Base-by-base conservation (phyloP, 2,888 invertebrate species). In the Neocrepidodera transversa region DNA sequence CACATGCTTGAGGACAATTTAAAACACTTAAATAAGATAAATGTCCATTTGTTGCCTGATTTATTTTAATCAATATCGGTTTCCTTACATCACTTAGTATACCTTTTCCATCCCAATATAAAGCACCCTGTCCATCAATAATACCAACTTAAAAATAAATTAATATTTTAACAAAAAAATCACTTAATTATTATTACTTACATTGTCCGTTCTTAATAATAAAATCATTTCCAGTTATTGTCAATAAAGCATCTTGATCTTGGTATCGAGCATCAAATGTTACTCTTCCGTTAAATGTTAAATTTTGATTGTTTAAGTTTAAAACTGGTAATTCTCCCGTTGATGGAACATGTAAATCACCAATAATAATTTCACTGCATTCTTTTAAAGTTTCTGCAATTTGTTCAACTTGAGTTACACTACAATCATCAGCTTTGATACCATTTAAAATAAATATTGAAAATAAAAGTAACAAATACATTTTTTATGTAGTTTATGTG, bases 101-200 rank as follows among this genome's bases (percentile, higher is more conserved):
- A 2, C 52, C 52, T 17, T 43, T 18, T 7, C 52, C 52, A 7
- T 53, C 52, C 52, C 52, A 53, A 20, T 53, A 53, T 6, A 42
- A 17, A 17, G 17, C 43, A 0, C 52, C 52, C 10, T 42, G 18
- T 28, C 52, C 52, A 43, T 42, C n/a, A 23, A 53, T 42, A 7
- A 32, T 8, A 32, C 28, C 30, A 43, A n/a, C 14, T 43, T 53
- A 28, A 16, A 50, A 40, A 18, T n/a, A 16, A 3, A 10, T 28
- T 23, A 32, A 32, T 10, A 13, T 32, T n/a, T 14, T 30, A 50
- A n/a, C n/a, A n/a, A n/a, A n/a, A n/a, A n/a, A n/a, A n/a, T n/a
- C n/a, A n/a, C n/a, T n/a, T n/a, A n/a, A n/a, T n/a, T n/a, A n/a
- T 35, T 11, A 7, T 13, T 7, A 5, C 23, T 32, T 42, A 30